A percentile compares a stretch with the other conserved stretches of the same genome.
These are phyloP conservation scores for Spilosoma lubricipeda DNA, from an alignment of 2,888 invertebrate species.

Conservation along the genomic window DNA sequence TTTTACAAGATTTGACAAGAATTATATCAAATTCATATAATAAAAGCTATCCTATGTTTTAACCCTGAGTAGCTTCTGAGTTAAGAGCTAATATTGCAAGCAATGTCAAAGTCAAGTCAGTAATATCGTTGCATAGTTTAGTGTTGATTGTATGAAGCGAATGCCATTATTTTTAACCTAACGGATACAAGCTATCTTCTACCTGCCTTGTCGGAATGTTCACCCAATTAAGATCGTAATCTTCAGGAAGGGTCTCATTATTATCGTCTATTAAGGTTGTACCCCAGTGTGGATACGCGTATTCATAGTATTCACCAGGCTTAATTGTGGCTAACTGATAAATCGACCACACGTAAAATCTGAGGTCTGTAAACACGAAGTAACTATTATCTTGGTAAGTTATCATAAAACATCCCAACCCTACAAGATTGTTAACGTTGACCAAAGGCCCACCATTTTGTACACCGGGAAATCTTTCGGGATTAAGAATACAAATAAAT, in stretches of 20 bases:
- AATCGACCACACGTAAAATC: slow-evolving; percentile 62
- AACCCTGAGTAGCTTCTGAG: not conserved
- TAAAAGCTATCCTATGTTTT: not conserved
- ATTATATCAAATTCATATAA: no score
- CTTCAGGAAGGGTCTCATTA: not conserved
- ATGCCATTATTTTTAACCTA: slow-evolving; percentile 34
- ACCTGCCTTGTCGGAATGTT: slow-evolving; percentile 31
- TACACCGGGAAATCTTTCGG: slow-evolving; percentile 47
- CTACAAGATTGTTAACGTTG: slow-evolving; percentile 38
- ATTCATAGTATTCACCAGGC: slow-evolving; percentile 66
- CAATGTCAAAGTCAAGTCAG: no score
- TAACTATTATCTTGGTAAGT: slow-evolving; percentile 67
- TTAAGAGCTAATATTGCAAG: no score
- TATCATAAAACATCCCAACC: slow-evolving; percentile 69
- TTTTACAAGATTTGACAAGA: no score
- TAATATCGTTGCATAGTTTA: not conserved
- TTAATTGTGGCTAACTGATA: slow-evolving; percentile 42
- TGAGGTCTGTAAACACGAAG: slow-evolving; percentile 67
- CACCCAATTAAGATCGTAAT: slow-evolving; percentile 22
- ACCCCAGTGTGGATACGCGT: slow-evolving; percentile 70
- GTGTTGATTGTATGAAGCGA: not conserved
- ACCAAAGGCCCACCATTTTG: slow-evolving; percentile 65
- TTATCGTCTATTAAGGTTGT: not conserved
- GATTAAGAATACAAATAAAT: slow-evolving; percentile 67
- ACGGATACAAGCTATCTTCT: slow-evolving; percentile 32